Conservation (phyloP, 2,113 vertebrate genomes). For the Rynchops niger region DNA sequence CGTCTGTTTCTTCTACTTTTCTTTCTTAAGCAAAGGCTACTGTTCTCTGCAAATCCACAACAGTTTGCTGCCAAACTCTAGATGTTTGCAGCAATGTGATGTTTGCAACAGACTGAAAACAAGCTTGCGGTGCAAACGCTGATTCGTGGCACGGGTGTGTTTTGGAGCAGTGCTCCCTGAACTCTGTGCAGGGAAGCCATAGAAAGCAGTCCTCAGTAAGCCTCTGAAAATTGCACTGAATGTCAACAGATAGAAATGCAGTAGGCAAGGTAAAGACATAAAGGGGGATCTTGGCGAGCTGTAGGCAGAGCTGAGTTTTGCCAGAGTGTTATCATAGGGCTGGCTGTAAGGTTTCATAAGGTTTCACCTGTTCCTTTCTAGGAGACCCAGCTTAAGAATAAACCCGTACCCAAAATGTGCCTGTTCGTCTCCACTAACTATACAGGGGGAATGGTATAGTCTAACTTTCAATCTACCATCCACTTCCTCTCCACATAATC, state of each 20-base stretch:
- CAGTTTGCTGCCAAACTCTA: not conserved
- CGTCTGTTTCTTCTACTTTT: not conserved
- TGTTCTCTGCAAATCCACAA: not conserved
- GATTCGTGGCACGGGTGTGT: fast-evolving
- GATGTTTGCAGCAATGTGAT: not conserved
- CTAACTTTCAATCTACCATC: not conserved
- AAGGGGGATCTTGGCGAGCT: not conserved
- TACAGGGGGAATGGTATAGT: not conserved
- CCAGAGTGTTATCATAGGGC: not conserved
- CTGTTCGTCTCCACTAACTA: not conserved
- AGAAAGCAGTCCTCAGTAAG: not conserved
- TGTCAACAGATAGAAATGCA: not conserved
- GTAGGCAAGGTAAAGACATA: not conserved
- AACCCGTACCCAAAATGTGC: not conserved
- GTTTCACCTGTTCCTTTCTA: not conserved
- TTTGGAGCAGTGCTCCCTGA: not conserved
- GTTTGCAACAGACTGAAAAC: not conserved
- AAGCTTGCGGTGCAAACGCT: not conserved
- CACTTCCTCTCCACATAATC: not conserved
- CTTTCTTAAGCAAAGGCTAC: not conserved
- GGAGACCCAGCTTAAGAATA: not conserved
- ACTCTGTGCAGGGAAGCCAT: not conserved
- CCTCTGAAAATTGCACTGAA: not conserved
- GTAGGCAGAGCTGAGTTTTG: not conserved
- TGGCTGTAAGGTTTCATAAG: not conserved